Conservation (phyloP, 2,888 invertebrate genomes). For the Osmoderma eremita region DNA sequence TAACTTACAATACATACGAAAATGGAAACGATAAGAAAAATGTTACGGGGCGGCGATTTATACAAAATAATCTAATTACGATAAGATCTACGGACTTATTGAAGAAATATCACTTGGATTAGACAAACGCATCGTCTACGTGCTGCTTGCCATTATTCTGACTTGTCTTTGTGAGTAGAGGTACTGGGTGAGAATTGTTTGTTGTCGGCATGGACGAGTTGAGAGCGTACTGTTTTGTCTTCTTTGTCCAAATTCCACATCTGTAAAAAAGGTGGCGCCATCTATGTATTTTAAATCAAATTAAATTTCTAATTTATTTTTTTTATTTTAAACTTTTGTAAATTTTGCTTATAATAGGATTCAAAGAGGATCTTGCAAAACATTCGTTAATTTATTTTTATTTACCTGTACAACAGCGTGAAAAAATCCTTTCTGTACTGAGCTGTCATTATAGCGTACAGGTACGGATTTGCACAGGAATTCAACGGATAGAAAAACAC, state of each 20-base stretch:
- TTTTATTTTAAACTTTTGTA: not conserved
- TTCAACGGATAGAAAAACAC: conserved; percentile 94
- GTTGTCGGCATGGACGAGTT: conserved; percentile 57
- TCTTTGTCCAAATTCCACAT: conserved; percentile 66
- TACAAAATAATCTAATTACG: conserved; percentile 19
- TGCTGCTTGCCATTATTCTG: conserved; percentile 49
- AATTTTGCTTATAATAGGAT: not conserved
- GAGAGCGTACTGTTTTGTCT: conserved; percentile 66
- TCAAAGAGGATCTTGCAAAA: not conserved
- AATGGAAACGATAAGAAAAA: conserved; percentile 2
- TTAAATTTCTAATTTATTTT: not conserved
- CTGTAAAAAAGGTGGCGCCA: conserved; percentile 51
- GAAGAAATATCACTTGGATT: conserved; percentile 39
- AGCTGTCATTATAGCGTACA: conserved; percentile 90
- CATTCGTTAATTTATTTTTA: conserved; percentile 19
- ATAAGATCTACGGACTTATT: conserved; percentile 20
- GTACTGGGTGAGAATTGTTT: conserved; percentile 55
- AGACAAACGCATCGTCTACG: conserved; percentile 50
- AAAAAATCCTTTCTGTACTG: conserved; percentile 84
- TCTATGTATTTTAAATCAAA: not conserved
- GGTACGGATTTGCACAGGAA: conserved; percentile 91
- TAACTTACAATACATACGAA: conserved; percentile 26
- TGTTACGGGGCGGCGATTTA: conserved; percentile 15
- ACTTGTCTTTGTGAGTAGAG: conserved; percentile 51
- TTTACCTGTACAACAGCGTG: conserved; percentile 73